phyloP scores from a whole-genome alignment of 2,113 vertebrate genomes.

The Equus quagga region DNA sequence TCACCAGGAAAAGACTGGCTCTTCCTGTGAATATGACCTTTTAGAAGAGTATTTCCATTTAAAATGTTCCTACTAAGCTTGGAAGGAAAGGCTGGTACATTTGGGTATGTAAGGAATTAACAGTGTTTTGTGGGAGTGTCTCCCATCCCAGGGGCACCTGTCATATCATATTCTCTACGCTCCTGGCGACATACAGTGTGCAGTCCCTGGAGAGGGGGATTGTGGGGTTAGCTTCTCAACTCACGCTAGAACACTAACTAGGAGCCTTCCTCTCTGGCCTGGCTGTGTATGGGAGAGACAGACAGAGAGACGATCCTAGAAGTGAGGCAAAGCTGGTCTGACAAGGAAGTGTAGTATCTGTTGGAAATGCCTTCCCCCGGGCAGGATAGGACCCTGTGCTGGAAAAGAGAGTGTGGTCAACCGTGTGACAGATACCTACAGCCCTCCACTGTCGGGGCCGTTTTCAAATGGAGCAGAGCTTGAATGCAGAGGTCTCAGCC shows the following conservation, averaged over 20 bases:
- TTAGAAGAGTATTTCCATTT: slow-evolving; percentile 14
- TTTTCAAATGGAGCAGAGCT: background rate
- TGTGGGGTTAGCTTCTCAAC: background rate
- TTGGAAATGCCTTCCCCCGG: background rate
- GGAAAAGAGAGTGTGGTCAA: background rate
- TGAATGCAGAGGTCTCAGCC: background rate
- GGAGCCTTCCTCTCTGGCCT: background rate
- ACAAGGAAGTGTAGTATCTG: background rate
- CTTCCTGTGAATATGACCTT: background rate
- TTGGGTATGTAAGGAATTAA: background rate
- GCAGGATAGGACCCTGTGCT: background rate
- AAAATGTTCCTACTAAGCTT: background rate
- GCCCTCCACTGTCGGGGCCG: too few relatives aligned
- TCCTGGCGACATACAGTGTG: background rate
- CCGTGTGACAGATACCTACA: accelerated
- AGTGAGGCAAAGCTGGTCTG: background rate
- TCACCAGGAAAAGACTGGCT: background rate
- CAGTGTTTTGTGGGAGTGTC: background rate
- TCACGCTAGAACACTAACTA: background rate
- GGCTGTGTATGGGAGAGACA: background rate
- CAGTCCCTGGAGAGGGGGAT: background rate
- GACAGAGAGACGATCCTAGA: background rate
- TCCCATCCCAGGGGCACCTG: background rate
- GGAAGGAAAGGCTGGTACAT: background rate
- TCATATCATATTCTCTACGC: background rate